These are phyloP conservation scores for Aramus guarauna DNA, from an alignment of 2,113 vertebrate species.

Conservation along the genomic window DNA sequence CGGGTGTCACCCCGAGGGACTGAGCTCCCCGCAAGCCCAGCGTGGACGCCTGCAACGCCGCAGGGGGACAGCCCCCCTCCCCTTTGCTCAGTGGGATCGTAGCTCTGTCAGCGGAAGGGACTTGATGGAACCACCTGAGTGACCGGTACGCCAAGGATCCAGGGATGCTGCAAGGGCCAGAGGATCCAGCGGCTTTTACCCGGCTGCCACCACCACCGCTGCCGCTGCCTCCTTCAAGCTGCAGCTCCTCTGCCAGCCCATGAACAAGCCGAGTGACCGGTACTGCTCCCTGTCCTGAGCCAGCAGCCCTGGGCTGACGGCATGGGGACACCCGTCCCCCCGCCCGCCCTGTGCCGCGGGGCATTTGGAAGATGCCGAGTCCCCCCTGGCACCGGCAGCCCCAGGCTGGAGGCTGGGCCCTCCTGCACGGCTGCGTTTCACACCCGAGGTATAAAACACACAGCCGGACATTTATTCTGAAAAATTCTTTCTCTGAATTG, in stretches of 20 bases:
- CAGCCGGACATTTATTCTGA: background rate
- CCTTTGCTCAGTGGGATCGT: fast-evolving
- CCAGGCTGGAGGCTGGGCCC: background rate
- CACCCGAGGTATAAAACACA: background rate
- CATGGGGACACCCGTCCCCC: background rate
- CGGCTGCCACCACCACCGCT: background rate
- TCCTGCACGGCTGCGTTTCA: background rate
- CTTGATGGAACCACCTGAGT: background rate
- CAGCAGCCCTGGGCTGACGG: background rate
- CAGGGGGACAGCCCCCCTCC: fast-evolving
- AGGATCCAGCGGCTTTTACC: background rate
- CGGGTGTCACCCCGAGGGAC: fast-evolving
- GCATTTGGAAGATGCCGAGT: background rate
- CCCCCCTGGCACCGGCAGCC: background rate
- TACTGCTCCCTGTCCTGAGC: fast-evolving
- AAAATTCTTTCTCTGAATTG: background rate
- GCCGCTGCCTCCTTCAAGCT: background rate
- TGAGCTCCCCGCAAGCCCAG: fast-evolving
- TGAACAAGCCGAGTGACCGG: fast-evolving
- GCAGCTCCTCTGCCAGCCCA: background rate
- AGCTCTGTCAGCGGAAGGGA: fast-evolving
- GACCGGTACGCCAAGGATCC: no score
- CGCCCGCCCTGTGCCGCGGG: background rate
- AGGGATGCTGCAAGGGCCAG: background rate
- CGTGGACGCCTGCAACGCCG: fast-evolving